These are phyloP conservation scores for Xyrichtys novacula DNA, from an alignment of 2,797 vertebrate species.

Conservation along the genomic window DNA sequence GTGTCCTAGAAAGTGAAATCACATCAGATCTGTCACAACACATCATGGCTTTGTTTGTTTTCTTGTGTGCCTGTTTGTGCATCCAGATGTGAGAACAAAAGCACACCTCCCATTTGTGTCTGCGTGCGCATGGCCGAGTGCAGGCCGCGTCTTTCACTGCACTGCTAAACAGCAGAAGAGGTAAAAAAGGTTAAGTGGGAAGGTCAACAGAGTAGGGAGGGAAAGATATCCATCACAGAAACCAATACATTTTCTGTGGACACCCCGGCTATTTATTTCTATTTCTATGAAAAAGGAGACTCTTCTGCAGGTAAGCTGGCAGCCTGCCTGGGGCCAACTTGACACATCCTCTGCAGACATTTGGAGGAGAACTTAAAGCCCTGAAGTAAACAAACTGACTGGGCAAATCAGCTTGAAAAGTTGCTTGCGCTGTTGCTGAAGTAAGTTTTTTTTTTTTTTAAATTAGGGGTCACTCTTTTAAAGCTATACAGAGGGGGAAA, in stretches of 20 bases:
- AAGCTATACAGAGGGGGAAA: constrained; percentile 16
- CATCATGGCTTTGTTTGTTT: constrained; percentile 62
- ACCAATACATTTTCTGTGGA: constrained; percentile 63
- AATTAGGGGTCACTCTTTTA: constrained; percentile 21
- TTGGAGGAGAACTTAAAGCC: constrained; percentile 65
- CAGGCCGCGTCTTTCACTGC: constrained; percentile 29
- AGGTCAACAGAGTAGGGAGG: constrained; percentile 66
- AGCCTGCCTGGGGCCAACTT: constrained; percentile 69
- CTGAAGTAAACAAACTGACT: constrained; percentile 73
- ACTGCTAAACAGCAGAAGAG: constrained; percentile 69
- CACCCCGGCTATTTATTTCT: constrained; percentile 77
- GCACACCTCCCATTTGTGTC: constrained; percentile 29
- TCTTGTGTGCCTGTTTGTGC: constrained; percentile 23
- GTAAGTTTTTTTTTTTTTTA: constrained; percentile 35
- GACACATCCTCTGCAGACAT: constrained; percentile 78
- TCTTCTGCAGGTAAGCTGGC: constrained; percentile 76
- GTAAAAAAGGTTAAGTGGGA: constrained; percentile 75
- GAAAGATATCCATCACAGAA: constrained; percentile 74
- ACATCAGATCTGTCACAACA: constrained; percentile 62
- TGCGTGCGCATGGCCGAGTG: constrained; percentile 53
- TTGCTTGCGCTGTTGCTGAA: constrained; percentile 48
- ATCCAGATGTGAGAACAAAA: constrained; percentile 14
- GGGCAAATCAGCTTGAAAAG: constrained; percentile 61
- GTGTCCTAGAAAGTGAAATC: constrained; percentile 49
- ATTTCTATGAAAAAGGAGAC: constrained; percentile 73